Conservation (phyloP, 1,140 invertebrate genomes). For the Holotrichia oblita region DNA sequence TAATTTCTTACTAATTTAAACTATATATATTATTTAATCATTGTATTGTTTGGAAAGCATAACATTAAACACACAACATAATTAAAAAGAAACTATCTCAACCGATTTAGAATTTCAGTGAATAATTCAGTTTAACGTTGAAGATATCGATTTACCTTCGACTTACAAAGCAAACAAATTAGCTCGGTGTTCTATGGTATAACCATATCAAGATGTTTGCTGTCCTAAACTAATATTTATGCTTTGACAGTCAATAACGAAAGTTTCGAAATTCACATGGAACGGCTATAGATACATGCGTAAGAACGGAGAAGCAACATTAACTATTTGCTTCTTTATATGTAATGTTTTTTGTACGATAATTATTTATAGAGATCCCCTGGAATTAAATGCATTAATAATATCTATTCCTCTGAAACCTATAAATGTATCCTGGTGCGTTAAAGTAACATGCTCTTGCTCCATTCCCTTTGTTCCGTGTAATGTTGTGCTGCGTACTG, state of each 20-base stretch:
- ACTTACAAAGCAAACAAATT: slow-evolving; percentile 10
- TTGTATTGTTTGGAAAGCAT: too few relatives aligned
- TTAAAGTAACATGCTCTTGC: neutral
- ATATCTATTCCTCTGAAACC: neutral
- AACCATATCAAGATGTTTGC: slow-evolving; percentile 7
- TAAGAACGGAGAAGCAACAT: neutral
- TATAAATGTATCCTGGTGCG: neutral
- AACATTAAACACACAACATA: too few relatives aligned
- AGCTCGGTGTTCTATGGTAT: neutral
- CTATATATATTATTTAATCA: too few relatives aligned
- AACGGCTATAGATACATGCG: neutral
- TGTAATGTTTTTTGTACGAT: too few relatives aligned
- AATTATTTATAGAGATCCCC: neutral
- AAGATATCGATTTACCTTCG: neutral
- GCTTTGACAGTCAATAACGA: slow-evolving; percentile 17
- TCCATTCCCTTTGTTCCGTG: neutral
- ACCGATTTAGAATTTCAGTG: too few relatives aligned
- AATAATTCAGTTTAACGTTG: neutral
- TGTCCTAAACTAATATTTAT: slow-evolving; percentile 29
- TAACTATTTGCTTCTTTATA: neutral
- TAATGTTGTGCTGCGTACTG: neutral
- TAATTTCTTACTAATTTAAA: too few relatives aligned
- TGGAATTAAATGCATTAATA: neutral
- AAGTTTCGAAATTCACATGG: neutral
- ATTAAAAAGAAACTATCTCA: too few relatives aligned